A percentile compares a stretch with the other conserved stretches of the same genome.
These are phyloP conservation scores for Cyprinus carpio DNA, from an alignment of 2,113 vertebrate species.

Conservation along the genomic window DNA sequence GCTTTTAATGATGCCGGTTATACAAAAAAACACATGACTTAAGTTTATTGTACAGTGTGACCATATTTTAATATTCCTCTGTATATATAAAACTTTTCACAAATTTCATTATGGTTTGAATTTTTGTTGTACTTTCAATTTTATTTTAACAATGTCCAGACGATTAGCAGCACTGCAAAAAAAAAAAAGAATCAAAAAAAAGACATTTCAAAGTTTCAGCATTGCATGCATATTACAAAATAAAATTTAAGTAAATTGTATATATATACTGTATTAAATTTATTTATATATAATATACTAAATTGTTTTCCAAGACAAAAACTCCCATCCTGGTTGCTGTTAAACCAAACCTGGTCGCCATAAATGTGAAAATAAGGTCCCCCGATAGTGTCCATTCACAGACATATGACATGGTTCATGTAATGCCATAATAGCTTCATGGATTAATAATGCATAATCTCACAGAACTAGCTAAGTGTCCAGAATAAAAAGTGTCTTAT, in stretches of 20 bases:
- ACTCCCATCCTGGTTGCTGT: not conserved
- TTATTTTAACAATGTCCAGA: too few relatives aligned
- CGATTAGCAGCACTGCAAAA: not conserved
- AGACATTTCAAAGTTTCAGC: not conserved
- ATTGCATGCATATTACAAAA: too few relatives aligned
- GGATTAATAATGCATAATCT: not conserved
- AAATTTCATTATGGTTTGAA: not conserved
- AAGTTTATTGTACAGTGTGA: conserved; percentile 25
- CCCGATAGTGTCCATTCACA: not conserved
- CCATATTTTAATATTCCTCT: conserved; percentile 30
- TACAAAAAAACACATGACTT: conserved; percentile 26
- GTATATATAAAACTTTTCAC: not conserved
- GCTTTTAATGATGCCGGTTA: too few relatives aligned
- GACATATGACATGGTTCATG: not conserved
- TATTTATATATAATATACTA: not conserved
- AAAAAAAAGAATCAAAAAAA: too few relatives aligned
- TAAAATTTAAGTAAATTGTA: not conserved
- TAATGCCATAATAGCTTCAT: not conserved
- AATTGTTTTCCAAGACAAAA: not conserved
- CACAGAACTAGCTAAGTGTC: not conserved
- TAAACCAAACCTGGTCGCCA: not conserved
- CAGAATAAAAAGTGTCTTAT: not conserved
- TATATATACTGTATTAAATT: not conserved
- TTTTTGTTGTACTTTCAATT: not conserved
- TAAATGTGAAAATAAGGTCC: not conserved